phyloP scores from a whole-genome alignment of 2,113 vertebrate species.

The Odobenus rosmarus region DNA sequence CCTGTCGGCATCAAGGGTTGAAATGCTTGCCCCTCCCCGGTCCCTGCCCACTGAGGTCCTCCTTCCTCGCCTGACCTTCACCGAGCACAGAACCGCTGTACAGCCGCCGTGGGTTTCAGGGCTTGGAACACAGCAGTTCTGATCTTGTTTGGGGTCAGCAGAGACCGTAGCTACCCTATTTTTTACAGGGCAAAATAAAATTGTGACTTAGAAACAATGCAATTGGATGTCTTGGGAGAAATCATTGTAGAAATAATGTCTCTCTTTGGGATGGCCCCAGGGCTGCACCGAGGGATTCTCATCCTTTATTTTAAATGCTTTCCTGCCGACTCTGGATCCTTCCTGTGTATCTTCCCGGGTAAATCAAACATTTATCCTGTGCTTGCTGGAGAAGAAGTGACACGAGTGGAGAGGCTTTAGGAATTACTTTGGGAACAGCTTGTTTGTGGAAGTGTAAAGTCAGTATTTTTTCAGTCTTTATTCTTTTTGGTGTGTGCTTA shows the following conservation, averaged over 20 bases:
- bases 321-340: not conserved
- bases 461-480: not conserved
- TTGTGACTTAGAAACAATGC: not conserved
- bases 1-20: not conserved
- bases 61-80: not conserved
- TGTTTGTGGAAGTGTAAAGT: not conserved
- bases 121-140: not conserved
- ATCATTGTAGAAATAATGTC: not conserved
- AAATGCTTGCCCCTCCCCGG: not conserved
- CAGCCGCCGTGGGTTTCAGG: not conserved
- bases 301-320: not conserved
- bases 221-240: not conserved
- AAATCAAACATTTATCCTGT: not conserved
- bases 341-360: accelerated
- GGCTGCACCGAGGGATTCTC: not conserved
- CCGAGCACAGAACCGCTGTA: accelerated
- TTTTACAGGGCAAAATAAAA: not conserved
- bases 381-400: not conserved
- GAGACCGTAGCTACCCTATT: not conserved
- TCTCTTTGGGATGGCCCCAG: not conserved
- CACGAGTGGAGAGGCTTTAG: not conserved
- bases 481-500: not conserved
- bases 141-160: not conserved
- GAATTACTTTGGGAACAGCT: too few species aligned
- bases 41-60: not conserved